A percentile compares a stretch with the other conserved stretches of the same genome.
These are phyloP conservation scores for Caiman crocodilus DNA, from an alignment of 2,797 vertebrate species.

Conservation along the genomic window DNA sequence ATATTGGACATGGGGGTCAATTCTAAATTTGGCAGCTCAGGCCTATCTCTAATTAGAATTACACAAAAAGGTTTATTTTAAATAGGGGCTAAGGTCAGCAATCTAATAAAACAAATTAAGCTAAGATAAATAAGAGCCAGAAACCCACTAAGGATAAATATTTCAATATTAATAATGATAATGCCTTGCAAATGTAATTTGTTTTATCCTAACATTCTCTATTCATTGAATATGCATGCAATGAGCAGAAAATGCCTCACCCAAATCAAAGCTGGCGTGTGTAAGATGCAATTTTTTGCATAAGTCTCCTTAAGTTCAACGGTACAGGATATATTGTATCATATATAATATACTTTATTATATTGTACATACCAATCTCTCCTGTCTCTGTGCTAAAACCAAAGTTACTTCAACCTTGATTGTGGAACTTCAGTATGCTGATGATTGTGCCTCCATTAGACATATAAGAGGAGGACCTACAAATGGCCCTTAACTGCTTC, in stretches of 20 bases:
- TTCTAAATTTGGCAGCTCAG: not conserved
- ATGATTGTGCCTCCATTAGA: too few relatives aligned
- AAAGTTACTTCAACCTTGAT: too few relatives aligned
- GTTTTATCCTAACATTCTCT: conserved; percentile 21
- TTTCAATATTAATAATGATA: not conserved
- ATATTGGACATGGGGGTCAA: not conserved
- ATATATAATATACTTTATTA: too few relatives aligned
- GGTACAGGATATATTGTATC: too few relatives aligned
- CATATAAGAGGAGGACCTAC: too few relatives aligned
- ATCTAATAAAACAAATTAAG: not conserved
- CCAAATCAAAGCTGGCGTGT: conserved; percentile 41
- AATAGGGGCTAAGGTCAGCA: not conserved
- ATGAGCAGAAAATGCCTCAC: conserved; percentile 61
- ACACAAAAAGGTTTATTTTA: too few relatives aligned
- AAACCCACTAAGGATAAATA: conserved; percentile 19
- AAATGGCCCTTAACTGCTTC: too few relatives aligned
- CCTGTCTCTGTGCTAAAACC: too few relatives aligned
- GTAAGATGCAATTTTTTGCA: too few relatives aligned
- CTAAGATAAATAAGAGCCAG: not conserved
- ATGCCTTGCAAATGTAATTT: not conserved
- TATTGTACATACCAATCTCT: too few relatives aligned
- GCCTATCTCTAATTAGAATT: not conserved
- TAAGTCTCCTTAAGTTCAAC: too few relatives aligned
- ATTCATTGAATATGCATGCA: conserved; percentile 57
- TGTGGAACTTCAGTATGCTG: too few relatives aligned